phyloP scores from a whole-genome alignment of 2,797 vertebrate genomes.

The Sebastes vulpes region DNA sequence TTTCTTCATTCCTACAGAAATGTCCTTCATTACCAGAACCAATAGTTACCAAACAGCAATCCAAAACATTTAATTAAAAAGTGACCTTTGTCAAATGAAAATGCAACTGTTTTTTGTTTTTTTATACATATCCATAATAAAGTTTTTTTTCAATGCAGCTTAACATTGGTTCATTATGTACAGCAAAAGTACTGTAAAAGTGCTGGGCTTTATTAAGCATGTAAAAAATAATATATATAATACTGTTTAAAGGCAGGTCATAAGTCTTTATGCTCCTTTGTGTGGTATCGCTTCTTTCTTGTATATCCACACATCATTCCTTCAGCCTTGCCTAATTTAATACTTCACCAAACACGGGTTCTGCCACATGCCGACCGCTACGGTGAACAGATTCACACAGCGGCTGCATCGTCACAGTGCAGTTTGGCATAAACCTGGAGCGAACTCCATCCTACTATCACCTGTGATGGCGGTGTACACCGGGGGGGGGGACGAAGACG shows the following conservation, averaged over 20 bases:
- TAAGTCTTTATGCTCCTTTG: constrained; percentile 58
- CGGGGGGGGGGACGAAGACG: background rate
- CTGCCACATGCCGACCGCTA: background rate
- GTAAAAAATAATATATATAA: constrained; percentile 70
- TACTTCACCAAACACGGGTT: constrained; percentile 17
- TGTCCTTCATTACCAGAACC: constrained; percentile 39
- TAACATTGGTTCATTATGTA: constrained; percentile 76
- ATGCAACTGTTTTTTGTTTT: constrained; percentile 22
- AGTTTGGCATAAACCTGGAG: constrained; percentile 48
- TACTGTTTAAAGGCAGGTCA: constrained; percentile 76
- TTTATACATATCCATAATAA: constrained; percentile 38
- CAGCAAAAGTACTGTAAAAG: constrained; percentile 80
- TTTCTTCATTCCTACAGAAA: constrained; percentile 3
- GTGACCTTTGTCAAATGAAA: constrained; percentile 30
- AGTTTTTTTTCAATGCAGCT: constrained; percentile 53
- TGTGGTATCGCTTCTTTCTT: constrained; percentile 19
- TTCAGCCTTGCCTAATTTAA: constrained; percentile 48
- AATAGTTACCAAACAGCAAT: constrained; percentile 23
- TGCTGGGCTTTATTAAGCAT: constrained; percentile 78
- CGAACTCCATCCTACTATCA: constrained; percentile 2
- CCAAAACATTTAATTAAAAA: constrained; percentile 32
- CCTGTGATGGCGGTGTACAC: background rate
- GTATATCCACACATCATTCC: constrained; percentile 18
- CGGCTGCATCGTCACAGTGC: constrained; percentile 12
- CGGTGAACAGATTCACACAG: constrained; percentile 4